Evolutionary conservation across 2,113 vertebrate genomes (phyloP), one percentile per base, ranked within the genome.

Genomic region (Hypomesus transpacificus): DNA sequence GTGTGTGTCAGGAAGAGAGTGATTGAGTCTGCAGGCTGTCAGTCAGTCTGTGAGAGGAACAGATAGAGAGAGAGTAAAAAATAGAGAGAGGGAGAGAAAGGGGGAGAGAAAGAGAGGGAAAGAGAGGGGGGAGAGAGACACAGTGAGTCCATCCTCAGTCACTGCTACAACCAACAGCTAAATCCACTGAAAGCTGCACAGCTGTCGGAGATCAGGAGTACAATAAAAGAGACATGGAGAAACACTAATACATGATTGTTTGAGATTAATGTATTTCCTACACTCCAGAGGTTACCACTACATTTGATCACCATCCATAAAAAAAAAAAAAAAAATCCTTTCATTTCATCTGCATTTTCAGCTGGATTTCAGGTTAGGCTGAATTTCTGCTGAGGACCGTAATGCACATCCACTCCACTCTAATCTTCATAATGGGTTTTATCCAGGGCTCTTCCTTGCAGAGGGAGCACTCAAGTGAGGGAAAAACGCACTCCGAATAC

Each of bases 351-450:
- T 73, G 62, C 34, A 71, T 39, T 76, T 70, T 69, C 9, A 69
- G 60, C 24, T 74, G 69, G 68, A 73, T 78, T 78, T 80, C 39
- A 70, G 70, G 73, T 79, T 79, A 86, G 46, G 28, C 9, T 46
- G 75, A 80, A 82, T 86, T 86, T 77, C 72, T 67, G 59, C 54
- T 57, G 66, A 28, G 17, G 22, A 34, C 24, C 14, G 7, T 22
- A 62, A 65, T 52, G 65, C 78, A 73, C 16, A 63, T 66, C 18
- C 61, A 21, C 71, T 68, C 79, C 59, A 65, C 73, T 83, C 34
- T 79, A 78, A 87, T 85, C 73, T 80, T 70, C 72, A 58, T 83
- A 80, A 81, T 81, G 75, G 73, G 56, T 79, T 80, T 81, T 66
- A 4, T 53, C 13, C 1, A 11, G 28, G 17, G 46, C 20, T 18